Evolutionary conservation across 2,888 invertebrate genomes (phyloP), one percentile per base, ranked within the genome.

Genomic region (Mylabris sibirica): DNA sequence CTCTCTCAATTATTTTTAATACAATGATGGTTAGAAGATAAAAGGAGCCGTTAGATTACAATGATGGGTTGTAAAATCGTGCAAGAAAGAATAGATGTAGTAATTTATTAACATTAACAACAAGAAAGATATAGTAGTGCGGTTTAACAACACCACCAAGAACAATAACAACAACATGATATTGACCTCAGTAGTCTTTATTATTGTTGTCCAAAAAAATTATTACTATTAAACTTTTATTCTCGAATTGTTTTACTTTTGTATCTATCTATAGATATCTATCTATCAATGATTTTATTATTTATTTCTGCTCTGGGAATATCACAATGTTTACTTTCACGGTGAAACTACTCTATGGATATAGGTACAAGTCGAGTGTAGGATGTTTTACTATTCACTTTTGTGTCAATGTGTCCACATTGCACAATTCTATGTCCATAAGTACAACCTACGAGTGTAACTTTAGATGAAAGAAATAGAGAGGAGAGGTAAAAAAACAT

Each of bases 381-480:
- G 66, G 69, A 53, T 22, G 59, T 24, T 34, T 4, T 49, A 53
- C 63, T 68, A 68, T 68, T 67, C 67, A 67, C 49, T 66, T 38
- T 66, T 66, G 60, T 66, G 60, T 69, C 41, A 64, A 64, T 66
- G 60, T 66, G 60, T 69, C 41, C 66, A 64, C 63, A 65, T 68
- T 70, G 66, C 70, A 65, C 67, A 67, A 67, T 34, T 22, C 24
- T 62, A 44, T 62, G 69, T 53, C 69, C 69, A 66, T 69, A 68
- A 65, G 53, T 41, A 30, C 70, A 57, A 60, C 69, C 70, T 65
- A 70, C 70, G 63, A 57, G n/a, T 38, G 38, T 57, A 57, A 57
- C 12, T n/a, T 26, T 26, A 14, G 5, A 57, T 1, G 3, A 22
- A 53, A 4, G 2, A 53, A 24, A 24, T 5, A 49, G 38, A 12